A percentile compares a stretch with the other conserved stretches of the same genome.
phyloP scores from a whole-genome alignment of 2,113 vertebrate species.

The Corythornis madagascariensis region DNA sequence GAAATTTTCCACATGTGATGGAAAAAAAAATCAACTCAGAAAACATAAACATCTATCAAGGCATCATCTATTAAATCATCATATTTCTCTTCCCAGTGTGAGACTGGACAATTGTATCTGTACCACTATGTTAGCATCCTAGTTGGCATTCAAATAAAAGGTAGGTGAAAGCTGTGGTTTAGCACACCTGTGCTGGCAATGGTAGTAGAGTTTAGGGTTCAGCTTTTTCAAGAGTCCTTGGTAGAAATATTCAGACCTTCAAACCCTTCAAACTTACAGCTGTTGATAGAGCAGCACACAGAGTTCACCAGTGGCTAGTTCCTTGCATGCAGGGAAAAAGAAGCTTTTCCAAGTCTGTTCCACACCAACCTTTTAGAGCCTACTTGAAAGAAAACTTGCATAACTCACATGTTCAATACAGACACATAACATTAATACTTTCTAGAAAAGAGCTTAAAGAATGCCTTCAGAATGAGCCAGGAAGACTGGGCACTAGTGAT shows the following conservation, averaged over 20 bases:
- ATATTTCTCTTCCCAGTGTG: neutral
- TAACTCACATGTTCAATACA: neutral
- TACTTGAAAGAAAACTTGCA: neutral
- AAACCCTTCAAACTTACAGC: neutral
- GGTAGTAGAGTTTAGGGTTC: neutral
- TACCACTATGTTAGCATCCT: neutral
- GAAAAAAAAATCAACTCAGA: neutral
- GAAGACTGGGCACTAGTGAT: neutral
- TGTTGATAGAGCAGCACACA: neutral
- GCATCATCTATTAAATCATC: neutral
- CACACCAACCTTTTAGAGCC: neutral
- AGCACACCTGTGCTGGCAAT: neutral
- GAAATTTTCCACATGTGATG: neutral
- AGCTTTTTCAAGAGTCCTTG: neutral
- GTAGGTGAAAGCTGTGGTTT: neutral
- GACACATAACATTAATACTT: neutral
- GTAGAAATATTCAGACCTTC: neutral
- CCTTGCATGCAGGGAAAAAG: neutral
- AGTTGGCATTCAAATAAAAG: neutral
- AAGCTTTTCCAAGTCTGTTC: neutral
- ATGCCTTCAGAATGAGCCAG: neutral
- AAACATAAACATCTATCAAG: neutral
- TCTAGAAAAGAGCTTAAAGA: neutral
- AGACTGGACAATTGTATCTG: neutral
- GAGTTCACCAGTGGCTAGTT: neutral